Evolutionary conservation across 1,140 invertebrate species (phyloP).

Genomic region (Tribolium castaneum): DNA sequence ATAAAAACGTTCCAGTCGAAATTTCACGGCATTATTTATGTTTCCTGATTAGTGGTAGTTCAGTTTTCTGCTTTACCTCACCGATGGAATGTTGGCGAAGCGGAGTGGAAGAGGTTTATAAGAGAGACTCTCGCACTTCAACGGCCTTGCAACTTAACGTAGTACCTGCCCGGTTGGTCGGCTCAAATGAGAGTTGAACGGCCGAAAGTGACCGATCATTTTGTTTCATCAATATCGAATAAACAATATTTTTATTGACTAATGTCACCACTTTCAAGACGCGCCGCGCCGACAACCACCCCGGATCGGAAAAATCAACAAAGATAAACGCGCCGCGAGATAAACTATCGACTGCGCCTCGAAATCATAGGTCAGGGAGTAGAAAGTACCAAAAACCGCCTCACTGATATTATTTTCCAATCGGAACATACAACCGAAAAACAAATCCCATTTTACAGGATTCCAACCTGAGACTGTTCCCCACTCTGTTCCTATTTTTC

Average conservation of each 20-base stretch:
- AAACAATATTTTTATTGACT: conserved; percentile 54
- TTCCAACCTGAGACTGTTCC: no score
- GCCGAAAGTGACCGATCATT: conserved; percentile 58
- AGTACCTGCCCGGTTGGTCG: conserved; percentile 45
- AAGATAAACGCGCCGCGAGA: neutral
- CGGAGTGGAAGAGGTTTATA: conserved; percentile 38
- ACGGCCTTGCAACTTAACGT: conserved; percentile 55
- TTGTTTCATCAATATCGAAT: conserved; percentile 56
- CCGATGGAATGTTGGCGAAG: conserved; percentile 48
- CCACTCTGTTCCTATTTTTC: no score
- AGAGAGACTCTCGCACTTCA: conserved; percentile 42
- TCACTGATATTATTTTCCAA: no score
- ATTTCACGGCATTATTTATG: conserved; percentile 49
- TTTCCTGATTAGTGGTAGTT: conserved; percentile 49
- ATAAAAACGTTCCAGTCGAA: conserved; percentile 38
- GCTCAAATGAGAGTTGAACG: conserved; percentile 58
- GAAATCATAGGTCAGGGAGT: neutral
- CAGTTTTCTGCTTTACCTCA: conserved; percentile 43
- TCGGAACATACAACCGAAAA: no score
- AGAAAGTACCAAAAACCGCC: neutral
- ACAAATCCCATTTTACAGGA: no score
- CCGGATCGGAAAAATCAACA: neutral
- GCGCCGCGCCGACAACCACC: neutral
- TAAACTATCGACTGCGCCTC: neutral
- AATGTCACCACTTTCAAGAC: neutral